These are phyloP conservation scores for Bombus sibiricus DNA, from an alignment of 1,140 invertebrate genomes.

Conservation along the genomic window DNA sequence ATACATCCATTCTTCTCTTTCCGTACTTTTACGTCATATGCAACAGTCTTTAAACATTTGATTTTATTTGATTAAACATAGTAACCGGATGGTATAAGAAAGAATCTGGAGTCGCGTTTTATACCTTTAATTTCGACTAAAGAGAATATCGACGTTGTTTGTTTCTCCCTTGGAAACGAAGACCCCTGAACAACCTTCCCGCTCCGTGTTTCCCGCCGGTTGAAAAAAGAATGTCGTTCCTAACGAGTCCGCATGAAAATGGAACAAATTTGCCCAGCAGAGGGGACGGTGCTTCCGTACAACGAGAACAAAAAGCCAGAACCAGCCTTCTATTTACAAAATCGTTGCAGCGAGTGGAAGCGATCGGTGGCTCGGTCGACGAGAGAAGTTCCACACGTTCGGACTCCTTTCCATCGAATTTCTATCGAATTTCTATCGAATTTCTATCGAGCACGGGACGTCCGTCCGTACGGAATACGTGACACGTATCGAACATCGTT, in stretches of 20 bases:
- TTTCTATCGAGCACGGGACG: constrained; percentile 29
- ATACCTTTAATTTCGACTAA: not conserved
- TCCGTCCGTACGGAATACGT: constrained; percentile 36
- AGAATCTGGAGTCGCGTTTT: too few species aligned
- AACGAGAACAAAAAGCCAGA: not conserved
- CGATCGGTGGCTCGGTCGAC: constrained; percentile 25
- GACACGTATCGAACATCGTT: constrained; percentile 40
- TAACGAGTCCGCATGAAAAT: not conserved
- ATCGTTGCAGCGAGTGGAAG: constrained; percentile 34
- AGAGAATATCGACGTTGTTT: not conserved
- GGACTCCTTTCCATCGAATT: constrained; percentile 40
- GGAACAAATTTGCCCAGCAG: constrained; percentile 21
- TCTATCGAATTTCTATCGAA: constrained; percentile 43
- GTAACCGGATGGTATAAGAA: not conserved
- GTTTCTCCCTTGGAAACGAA: not conserved
- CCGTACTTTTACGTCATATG: too few species aligned
- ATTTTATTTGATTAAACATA: too few species aligned
- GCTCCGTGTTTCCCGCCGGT: too few species aligned
- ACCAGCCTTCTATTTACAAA: constrained; percentile 40
- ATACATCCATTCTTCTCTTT: too few species aligned
- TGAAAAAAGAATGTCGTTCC: not conserved
- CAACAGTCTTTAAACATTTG: too few species aligned
- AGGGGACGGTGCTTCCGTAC: not conserved
- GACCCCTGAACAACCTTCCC: not conserved
- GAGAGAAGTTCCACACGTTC: constrained; percentile 22